Base-by-base conservation (phyloP, 2,113 vertebrate species). In the Chloebia gouldiae region DNA sequence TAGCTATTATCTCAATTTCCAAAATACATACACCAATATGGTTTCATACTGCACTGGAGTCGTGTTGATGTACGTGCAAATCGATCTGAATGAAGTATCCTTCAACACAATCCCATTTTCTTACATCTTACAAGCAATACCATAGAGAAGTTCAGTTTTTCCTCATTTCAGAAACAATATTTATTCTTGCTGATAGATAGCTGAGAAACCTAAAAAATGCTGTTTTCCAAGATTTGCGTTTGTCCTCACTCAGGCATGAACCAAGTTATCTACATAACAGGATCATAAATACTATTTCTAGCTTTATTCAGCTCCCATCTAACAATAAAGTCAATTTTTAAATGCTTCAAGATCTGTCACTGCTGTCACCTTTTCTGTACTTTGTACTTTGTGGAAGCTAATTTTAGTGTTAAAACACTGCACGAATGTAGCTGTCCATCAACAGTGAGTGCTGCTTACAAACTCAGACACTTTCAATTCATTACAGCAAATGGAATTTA, bases 401-500 rank as follows among this genome's bases (percentile, higher is more conserved):
- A 60, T 96, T 93, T 80, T 92, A 64, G 39, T 59, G 79, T 92
- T 78, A 94, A 92, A 92, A 96, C 65, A 60, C 85, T 81, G 82
- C 61, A 90, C 24, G 37, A 81, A 59, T 65, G 83, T 50, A 92
- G 68, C 83, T 86, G 76, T 83, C 92, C 80, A 90, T 95, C 88
- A 86, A 1, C 5, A 0, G 86, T 44, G 66, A 95, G 61, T 53
- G 50, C 45, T 84, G 81, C 68, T 69, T 89, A 31, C 65, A 93
- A 93, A 90, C 73, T 91, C 76, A 72, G 49, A 77, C 71, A 83
- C 93, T 91, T 96, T 31, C 93, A 86, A 96, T 85, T 96, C 86
- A 96, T 90, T 83, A 75, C 31, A 20, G 91, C 87, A 97, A 95
- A 87, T 68, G 85, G 86, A 97, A 93, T 94, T 81, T 85, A 94